These are phyloP conservation scores for Taeniopygia guttata DNA, from an alignment of 2,797 vertebrate species.

Conservation along the genomic window DNA sequence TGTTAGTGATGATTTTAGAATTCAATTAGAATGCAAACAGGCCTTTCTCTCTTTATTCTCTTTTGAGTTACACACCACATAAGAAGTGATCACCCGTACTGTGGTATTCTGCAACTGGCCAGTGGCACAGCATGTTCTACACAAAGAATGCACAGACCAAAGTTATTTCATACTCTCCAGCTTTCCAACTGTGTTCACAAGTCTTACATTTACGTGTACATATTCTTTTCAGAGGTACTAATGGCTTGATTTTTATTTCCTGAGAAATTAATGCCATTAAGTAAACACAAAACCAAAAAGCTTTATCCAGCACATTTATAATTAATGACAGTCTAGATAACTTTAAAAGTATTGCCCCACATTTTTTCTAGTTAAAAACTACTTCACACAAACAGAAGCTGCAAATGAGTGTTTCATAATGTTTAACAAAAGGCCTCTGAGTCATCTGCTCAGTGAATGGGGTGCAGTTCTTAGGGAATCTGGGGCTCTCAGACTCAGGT, in stretches of 20 bases:
- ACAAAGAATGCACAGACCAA: neutral
- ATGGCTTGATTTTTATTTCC: neutral
- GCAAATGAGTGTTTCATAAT: neutral
- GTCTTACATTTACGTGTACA: neutral
- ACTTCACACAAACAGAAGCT: neutral
- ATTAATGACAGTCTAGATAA: neutral
- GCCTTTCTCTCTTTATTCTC: neutral
- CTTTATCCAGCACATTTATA: neutral
- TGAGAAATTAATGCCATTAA: neutral
- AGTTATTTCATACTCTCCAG: neutral
- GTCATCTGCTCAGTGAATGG: neutral
- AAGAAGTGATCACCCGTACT: neutral
- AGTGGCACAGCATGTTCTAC: neutral
- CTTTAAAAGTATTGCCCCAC: neutral
- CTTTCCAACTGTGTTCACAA: neutral
- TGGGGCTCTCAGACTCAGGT: neutral
- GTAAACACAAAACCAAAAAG: neutral
- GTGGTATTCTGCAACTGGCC: neutral
- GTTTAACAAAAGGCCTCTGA: neutral
- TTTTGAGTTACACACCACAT: accelerated
- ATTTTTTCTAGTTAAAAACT: neutral
- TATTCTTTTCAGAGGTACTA: neutral
- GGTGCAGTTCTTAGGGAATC: neutral
- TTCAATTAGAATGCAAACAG: neutral
- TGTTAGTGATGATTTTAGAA: conserved; percentile 1